Evolutionary conservation across 1,140 invertebrate genomes (phyloP).

Genomic region (Caenorhabditis brenneri): DNA sequence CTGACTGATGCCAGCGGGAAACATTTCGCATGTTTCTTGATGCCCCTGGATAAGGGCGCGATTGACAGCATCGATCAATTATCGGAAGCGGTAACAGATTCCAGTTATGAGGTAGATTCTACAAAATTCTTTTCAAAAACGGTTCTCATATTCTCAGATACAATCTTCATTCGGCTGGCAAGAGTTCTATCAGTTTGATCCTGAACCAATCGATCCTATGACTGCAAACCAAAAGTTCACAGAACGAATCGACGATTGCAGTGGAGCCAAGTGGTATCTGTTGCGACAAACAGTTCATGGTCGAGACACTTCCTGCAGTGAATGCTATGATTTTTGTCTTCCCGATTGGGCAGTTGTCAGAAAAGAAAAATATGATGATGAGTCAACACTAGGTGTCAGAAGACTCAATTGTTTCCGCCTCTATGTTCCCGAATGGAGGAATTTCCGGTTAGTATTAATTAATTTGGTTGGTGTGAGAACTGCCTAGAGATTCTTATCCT

Average conservation of each 20-base stretch:
- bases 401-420: constrained; percentile 57
- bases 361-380: constrained; percentile 67
- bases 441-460: constrained; percentile 49
- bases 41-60: constrained; percentile 63
- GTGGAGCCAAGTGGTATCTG: constrained; percentile 67
- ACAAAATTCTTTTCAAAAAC: background rate
- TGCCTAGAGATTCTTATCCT: too few species aligned
- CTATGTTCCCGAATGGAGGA: constrained; percentile 55
- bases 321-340: constrained; percentile 69
- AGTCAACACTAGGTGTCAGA: constrained; percentile 52
- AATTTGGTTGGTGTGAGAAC: too few species aligned
- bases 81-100: constrained; percentile 25
- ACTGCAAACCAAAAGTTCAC: constrained; percentile 61
- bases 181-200: constrained; percentile 69
- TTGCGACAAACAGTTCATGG: constrained; percentile 68
- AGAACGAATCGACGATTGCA: constrained; percentile 61
- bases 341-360: constrained; percentile 69
- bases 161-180: constrained; percentile 68
- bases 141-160: constrained; percentile 44
- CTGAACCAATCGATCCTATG: constrained; percentile 60
- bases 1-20: constrained; percentile 63
- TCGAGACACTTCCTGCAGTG: constrained; percentile 62
- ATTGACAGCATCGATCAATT: constrained; percentile 38
- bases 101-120: constrained; percentile 3
- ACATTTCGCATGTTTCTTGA: constrained; percentile 67